These are phyloP conservation scores for Toxotes chatareus DNA, from an alignment of 2,113 vertebrate genomes.

Conservation along the genomic window DNA sequence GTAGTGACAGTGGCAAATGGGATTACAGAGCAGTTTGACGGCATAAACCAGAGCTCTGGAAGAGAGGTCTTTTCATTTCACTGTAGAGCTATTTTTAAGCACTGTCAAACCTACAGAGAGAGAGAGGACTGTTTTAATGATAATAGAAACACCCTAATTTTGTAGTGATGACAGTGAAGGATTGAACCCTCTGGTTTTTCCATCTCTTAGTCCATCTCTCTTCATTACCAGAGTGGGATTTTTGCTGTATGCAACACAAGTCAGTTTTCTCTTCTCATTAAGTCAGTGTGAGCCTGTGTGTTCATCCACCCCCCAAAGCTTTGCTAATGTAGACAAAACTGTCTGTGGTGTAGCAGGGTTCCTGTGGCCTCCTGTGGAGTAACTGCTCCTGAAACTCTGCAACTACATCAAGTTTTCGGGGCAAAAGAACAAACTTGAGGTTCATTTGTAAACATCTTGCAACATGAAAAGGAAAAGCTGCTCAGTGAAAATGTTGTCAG, in stretches of 20 bases:
- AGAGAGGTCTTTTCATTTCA: conserved; percentile 53
- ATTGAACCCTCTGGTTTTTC: conserved; percentile 5
- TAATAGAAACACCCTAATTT: conserved; percentile 1
- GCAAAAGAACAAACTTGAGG: neutral
- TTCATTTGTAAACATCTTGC: no score
- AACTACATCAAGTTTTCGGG: neutral
- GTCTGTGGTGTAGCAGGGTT: no score
- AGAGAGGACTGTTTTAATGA: conserved; percentile 37
- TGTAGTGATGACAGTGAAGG: conserved; percentile 27
- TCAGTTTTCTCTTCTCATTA: neutral
- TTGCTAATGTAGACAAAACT: no score
- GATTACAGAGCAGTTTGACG: conserved; percentile 61
- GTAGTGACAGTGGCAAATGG: conserved; percentile 47
- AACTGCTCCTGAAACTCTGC: neutral
- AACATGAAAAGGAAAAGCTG: no score
- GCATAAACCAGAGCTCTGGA: conserved; percentile 47
- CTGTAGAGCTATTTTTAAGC: conserved; percentile 60
- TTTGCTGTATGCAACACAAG: neutral
- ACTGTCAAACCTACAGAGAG: conserved; percentile 44
- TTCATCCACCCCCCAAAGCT: neutral
- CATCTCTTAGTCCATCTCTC: neutral
- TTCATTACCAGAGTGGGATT: neutral
- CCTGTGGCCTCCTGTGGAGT: no score
- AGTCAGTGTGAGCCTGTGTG: neutral
- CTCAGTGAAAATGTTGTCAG: no score